phyloP scores from a whole-genome alignment of 2,888 invertebrate genomes.

The Lasioglossum marginatum region DNA sequence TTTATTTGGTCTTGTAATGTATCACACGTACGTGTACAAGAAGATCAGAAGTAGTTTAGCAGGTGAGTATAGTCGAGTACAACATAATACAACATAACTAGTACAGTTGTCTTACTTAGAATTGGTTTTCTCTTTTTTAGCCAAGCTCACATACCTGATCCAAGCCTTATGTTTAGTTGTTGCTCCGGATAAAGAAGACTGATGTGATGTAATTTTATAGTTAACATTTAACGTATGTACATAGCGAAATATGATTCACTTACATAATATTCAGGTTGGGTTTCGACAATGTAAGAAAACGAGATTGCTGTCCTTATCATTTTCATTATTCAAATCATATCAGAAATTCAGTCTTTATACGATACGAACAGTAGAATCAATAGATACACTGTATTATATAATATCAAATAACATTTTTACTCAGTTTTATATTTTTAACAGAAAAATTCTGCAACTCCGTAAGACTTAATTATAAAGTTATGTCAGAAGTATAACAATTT shows the following conservation, averaged over 20 bases:
- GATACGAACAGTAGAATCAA: slow-evolving; percentile 22
- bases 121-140: slow-evolving; percentile 83
- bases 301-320: slow-evolving; percentile 26
- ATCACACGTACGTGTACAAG: slow-evolving; percentile 91
- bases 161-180: slow-evolving; percentile 90
- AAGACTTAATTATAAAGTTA: slow-evolving; percentile 31
- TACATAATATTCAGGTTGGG: slow-evolving; percentile 3
- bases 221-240: slow-evolving; percentile 50
- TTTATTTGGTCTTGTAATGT: slow-evolving; percentile 89
- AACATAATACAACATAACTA: not conserved
- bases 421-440: slow-evolving; percentile 36
- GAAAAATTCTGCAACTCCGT: slow-evolving; percentile 29
- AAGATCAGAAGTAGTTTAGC: slow-evolving; percentile 88
- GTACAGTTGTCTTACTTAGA: not conserved
- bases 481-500: slow-evolving; percentile 27
- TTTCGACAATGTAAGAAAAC: slow-evolving; percentile 14
- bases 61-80: slow-evolving; percentile 85
- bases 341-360: slow-evolving; percentile 28
- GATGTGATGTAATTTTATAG: slow-evolving; percentile 36
- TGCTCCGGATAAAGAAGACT: slow-evolving; percentile 85
- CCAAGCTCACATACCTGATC: slow-evolving; percentile 87
- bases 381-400: slow-evolving; percentile 18
- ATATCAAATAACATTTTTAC: slow-evolving; percentile 24
- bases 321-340: slow-evolving; percentile 14
- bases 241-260: slow-evolving; percentile 25